These are phyloP conservation scores for Eristalinus sepulchralis DNA, from an alignment of 2,888 invertebrate genomes.

Conservation along the genomic window DNA sequence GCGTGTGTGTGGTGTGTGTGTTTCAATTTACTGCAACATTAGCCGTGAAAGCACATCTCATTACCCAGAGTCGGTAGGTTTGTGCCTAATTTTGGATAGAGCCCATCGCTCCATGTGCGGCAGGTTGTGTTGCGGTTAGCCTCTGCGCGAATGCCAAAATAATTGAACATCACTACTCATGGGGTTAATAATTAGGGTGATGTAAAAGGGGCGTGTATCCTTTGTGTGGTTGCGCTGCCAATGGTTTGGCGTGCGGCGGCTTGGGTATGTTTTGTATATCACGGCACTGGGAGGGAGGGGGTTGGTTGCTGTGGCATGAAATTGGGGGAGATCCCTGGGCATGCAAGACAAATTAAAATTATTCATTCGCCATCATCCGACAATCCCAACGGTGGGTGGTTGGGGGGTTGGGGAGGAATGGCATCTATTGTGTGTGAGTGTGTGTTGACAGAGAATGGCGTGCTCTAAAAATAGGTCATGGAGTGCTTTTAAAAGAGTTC, in stretches of 20 bases:
- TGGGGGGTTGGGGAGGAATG: background rate
- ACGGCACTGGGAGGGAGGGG: conserved; percentile 41
- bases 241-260: background rate
- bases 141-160: conserved; percentile 56
- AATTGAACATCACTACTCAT: conserved; percentile 56
- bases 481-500: background rate
- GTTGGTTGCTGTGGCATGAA: conserved; percentile 34
- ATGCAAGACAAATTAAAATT: conserved; percentile 47
- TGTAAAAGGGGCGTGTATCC: conserved; percentile 26
- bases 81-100: background rate
- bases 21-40: conserved; percentile 28
- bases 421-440: background rate
- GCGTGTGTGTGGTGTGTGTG: background rate
- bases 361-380: conserved; percentile 46
- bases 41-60: conserved; percentile 1
- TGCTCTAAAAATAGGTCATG: background rate
- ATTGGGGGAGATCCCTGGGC: background rate
- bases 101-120: background rate
- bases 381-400: conserved; percentile 1
- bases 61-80: conserved; percentile 1
- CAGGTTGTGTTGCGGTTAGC: conserved; percentile 15
- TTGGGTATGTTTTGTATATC: background rate
- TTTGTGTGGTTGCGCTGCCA: conserved; percentile 20
- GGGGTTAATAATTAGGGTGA: conserved; percentile 46
- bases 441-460: too few species aligned